Base-by-base conservation (phyloP, 2,113 vertebrate species). In the Dasyprocta punctata region DNA sequence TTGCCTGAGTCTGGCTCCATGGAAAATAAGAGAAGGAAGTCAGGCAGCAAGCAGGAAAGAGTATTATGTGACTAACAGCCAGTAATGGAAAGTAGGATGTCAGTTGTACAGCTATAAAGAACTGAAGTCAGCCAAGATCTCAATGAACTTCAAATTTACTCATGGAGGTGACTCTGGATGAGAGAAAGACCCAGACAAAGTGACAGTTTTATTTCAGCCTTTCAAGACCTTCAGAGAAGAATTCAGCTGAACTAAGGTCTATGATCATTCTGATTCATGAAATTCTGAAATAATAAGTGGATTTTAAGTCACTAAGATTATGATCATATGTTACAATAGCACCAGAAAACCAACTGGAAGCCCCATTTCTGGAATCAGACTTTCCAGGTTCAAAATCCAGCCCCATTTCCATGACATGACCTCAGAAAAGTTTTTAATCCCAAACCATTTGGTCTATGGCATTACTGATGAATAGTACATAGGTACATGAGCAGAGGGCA, bases 301-400 rank as follows among this genome's bases (percentile, higher is more conserved):
- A n/a, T 83, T 17, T 85, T 60, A 85, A 96, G 33, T 2, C 38
- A 61, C 52, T 38, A 49, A 82, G 22, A 82, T 63, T 75, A 33
- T 54, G 58, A 4, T n/a, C 10, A 82, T 63, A 52, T 60, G 28
- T 78, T 71, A 82, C 0, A 52, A 28, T 4, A 38, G 24, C n/a
- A 91, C 60, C 41, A 30, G 33, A 92, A 86, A 86, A 87, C 17
- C 33, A 77, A 71, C 19, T 0, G 82, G 52, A 86, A 95, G 4
- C 5, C 12, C 4, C 54, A 20, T 28, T 36, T 92, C 33, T 83
- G 47, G 17, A 92, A 52, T 83, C 36, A 86, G 65, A 52, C 13
- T 63, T 77, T 81, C 38, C 47, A 89, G 11, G 1, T 94, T 92
- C 67, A 92, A 94, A 94, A 44, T 10, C 20, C 65, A 84, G 75